Evolutionary conservation across 1,140 invertebrate species (phyloP).

Genomic region (Ceratosolen fusciceps): DNA sequence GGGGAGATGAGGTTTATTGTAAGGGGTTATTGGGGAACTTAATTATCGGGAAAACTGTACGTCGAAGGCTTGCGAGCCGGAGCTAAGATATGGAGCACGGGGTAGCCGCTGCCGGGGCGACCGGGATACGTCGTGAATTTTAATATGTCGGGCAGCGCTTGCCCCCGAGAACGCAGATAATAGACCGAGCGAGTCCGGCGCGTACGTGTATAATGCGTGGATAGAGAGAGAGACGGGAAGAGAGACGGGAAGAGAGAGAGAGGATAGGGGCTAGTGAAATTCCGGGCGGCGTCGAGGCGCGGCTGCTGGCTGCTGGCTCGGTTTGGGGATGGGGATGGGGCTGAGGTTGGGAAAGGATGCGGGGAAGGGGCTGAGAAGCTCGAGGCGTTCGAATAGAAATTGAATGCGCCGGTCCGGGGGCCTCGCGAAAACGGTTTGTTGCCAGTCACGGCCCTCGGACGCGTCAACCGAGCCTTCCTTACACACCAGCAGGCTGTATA

Average conservation of each 20-base stretch:
- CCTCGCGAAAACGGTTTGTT: constrained; percentile 57
- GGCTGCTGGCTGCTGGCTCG: no score
- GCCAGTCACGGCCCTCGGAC: constrained; percentile 62
- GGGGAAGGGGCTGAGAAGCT: constrained; percentile 39
- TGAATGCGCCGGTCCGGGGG: constrained; percentile 62
- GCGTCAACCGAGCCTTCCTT: constrained; percentile 68
- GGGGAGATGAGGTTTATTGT: no score
- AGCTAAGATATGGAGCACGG: neutral
- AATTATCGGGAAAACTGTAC: neutral
- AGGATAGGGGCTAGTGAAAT: neutral
- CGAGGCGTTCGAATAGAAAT: constrained; percentile 66
- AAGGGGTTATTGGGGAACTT: no score
- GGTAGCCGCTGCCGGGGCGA: neutral
- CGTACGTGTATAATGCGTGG: neutral
- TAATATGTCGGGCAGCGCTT: constrained; percentile 2
- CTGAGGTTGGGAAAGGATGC: no score
- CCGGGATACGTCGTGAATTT: constrained; percentile 15
- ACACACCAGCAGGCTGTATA: constrained; percentile 66
- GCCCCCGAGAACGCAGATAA: constrained; percentile 17
- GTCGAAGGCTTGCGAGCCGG: neutral
- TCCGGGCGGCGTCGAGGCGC: neutral
- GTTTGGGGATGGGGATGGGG: no score
- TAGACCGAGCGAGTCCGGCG: constrained; percentile 46
- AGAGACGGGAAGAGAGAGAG: no score
- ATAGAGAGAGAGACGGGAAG: neutral